These are phyloP conservation scores for Pectinophora gossypiella DNA, from an alignment of 1,140 invertebrate genomes.

Conservation along the genomic window DNA sequence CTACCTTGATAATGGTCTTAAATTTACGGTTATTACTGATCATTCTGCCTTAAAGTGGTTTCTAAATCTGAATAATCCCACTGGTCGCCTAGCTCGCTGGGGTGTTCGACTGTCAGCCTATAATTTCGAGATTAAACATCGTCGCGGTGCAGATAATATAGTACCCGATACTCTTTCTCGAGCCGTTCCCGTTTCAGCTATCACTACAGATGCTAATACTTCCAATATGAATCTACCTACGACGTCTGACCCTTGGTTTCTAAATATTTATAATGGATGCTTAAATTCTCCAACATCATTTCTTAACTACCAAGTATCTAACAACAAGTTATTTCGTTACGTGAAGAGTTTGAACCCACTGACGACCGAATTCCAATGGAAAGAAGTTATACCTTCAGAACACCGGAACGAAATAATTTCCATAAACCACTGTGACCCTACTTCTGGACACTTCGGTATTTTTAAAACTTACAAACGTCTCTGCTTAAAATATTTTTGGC, in stretches of 20 bases:
- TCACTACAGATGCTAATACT: neutral
- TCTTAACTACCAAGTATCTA: constrained; percentile 10
- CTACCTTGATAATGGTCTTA: neutral
- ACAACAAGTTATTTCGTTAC: constrained; percentile 17
- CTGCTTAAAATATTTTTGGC: constrained; percentile 7
- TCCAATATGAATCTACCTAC: neutral
- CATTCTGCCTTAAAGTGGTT: constrained; percentile 47
- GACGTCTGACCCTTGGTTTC: constrained; percentile 12
- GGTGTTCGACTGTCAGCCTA: constrained; percentile 2
- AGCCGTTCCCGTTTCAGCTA: neutral
- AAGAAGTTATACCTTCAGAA: constrained; percentile 27
- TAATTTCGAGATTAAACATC: constrained; percentile 35
- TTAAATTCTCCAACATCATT: constrained; percentile 11
- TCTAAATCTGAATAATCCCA: constrained; percentile 12
- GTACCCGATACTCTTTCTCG: constrained; percentile 50
- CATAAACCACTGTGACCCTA: constrained; percentile 28
- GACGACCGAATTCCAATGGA: constrained; percentile 29
- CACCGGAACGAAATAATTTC: constrained; percentile 11
- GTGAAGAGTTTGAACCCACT: constrained; percentile 10
- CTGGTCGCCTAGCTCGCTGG: constrained; percentile 21
- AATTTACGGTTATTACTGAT: constrained; percentile 15
- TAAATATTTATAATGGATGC: constrained; percentile 13
- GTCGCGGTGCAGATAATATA: constrained; percentile 40
- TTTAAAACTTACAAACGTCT: constrained; percentile 38
- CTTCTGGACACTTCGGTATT: constrained; percentile 42